Conservation (phyloP, 1,140 invertebrate genomes). For the Carposina sasakii region DNA sequence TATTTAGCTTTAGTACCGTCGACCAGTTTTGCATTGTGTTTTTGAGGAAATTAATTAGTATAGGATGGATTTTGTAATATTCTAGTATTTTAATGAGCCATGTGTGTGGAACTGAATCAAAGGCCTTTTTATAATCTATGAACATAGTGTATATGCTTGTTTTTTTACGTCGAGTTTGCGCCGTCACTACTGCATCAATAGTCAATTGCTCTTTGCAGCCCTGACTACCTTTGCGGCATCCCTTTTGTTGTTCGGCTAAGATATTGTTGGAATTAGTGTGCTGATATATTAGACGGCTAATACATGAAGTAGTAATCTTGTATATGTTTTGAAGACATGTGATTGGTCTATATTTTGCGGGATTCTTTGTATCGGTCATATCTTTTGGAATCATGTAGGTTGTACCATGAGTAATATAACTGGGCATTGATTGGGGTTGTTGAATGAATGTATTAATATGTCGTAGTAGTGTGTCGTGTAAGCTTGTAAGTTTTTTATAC, state of each 20-base stretch:
- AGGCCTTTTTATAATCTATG: constrained; percentile 25
- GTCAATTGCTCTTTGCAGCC: constrained; percentile 22
- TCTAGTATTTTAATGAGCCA: constrained; percentile 1
- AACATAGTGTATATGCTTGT: constrained; percentile 12
- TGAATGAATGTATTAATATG: constrained; percentile 6
- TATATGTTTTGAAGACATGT: constrained; percentile 8
- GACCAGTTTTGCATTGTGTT: not conserved
- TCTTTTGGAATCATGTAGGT: constrained; percentile 8
- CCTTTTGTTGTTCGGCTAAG: constrained; percentile 9
- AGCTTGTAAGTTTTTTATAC: constrained; percentile 20
- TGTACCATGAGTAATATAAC: constrained; percentile 4
- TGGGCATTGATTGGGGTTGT: not conserved
- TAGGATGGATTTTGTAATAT: not conserved
- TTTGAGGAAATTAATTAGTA: not conserved
- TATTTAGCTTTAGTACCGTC: not conserved
- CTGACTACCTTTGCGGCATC: not conserved
- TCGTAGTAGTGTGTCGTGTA: not conserved
- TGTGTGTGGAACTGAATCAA: constrained; percentile 12
- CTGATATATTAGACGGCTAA: not conserved
- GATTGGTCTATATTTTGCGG: constrained; percentile 10
- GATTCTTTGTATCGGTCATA: constrained; percentile 1
- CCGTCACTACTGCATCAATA: constrained; percentile 23
- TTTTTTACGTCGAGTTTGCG: no score
- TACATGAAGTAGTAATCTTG: constrained; percentile 4
- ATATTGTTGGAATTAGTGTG: not conserved